phyloP scores from a whole-genome alignment of 2,797 vertebrate genomes.

The Acanthurus lineatus region DNA sequence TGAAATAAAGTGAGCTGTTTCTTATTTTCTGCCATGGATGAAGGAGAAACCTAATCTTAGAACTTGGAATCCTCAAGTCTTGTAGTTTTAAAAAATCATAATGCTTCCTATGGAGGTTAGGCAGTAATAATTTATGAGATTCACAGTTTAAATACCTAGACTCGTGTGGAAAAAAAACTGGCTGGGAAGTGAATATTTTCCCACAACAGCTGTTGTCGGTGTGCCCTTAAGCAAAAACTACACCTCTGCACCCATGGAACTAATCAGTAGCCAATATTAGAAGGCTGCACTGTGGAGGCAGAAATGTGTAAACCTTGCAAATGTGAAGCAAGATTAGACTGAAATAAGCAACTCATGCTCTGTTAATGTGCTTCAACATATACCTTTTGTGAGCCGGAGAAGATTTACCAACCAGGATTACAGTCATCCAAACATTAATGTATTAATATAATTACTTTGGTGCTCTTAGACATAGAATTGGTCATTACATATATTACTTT shows the following conservation, averaged over 20 bases:
- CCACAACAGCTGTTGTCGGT: slow-evolving; percentile 24
- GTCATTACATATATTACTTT: background rate
- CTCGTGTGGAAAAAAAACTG: slow-evolving; percentile 1
- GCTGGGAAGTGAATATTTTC: slow-evolving; percentile 25
- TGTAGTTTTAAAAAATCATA: slow-evolving; percentile 3
- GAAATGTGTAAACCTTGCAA: slow-evolving; percentile 4
- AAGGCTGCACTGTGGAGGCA: background rate
- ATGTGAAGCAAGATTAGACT: background rate
- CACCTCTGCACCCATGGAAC: slow-evolving; percentile 9
- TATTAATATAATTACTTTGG: background rate
- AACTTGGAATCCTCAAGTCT: slow-evolving; percentile 1
- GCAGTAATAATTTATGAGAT: background rate
- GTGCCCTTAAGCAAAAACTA: slow-evolving; percentile 34
- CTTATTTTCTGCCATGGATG: background rate
- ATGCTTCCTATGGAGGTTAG: slow-evolving; percentile 11
- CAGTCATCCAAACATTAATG: background rate
- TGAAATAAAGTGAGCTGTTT: background rate
- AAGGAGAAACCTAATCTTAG: slow-evolving; percentile 1
- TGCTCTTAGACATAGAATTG: too few relatives aligned
- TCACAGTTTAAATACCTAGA: background rate
- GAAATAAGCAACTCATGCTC: fast-evolving
- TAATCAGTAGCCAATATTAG: slow-evolving; percentile 8
- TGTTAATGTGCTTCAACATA: background rate
- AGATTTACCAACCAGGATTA: background rate
- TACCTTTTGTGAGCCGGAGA: background rate